A percentile compares a stretch with the other conserved stretches of the same genome.
Conservation (phyloP, 92 coral and sea anemone genomes). For the Parazoanthus atlanticus region DNA sequence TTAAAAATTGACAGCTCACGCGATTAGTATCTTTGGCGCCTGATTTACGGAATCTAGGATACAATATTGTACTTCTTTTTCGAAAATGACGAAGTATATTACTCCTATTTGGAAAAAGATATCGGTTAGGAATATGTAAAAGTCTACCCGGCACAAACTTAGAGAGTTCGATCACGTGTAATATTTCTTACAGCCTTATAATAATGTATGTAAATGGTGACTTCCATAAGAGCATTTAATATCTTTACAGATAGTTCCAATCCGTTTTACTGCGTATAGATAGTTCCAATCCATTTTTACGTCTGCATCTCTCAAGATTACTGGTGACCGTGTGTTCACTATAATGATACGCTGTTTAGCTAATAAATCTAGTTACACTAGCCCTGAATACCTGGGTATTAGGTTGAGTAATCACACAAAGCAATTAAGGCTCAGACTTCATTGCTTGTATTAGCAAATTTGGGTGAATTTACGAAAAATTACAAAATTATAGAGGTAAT, state of each 20-base stretch:
- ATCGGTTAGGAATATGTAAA: neutral
- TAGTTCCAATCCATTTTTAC: too few relatives aligned
- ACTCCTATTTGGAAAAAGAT: neutral
- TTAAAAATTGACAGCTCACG: neutral
- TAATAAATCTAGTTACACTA: too few relatives aligned
- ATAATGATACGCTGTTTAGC: neutral
- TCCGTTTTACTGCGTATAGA: too few relatives aligned
- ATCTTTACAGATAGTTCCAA: too few relatives aligned
- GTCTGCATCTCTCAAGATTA: too few relatives aligned
- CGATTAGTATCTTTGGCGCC: conserved; percentile 10
- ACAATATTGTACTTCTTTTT: neutral
- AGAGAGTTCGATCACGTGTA: neutral
- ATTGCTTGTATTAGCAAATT: too few relatives aligned
- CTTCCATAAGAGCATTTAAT: too few relatives aligned
- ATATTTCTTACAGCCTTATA: too few relatives aligned
- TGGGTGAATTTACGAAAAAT: too few relatives aligned
- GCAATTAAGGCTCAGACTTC: neutral
- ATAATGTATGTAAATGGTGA: too few relatives aligned
- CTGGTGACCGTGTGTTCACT: neutral
- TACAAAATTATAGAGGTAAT: too few relatives aligned
- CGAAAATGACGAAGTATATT: neutral
- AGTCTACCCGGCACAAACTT: neutral
- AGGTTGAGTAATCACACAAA: neutral
- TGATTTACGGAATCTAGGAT: neutral
- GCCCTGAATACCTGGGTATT: neutral